These are phyloP conservation scores for Bradypus variegatus DNA, from an alignment of 2,797 vertebrate species.

Conservation along the genomic window DNA sequence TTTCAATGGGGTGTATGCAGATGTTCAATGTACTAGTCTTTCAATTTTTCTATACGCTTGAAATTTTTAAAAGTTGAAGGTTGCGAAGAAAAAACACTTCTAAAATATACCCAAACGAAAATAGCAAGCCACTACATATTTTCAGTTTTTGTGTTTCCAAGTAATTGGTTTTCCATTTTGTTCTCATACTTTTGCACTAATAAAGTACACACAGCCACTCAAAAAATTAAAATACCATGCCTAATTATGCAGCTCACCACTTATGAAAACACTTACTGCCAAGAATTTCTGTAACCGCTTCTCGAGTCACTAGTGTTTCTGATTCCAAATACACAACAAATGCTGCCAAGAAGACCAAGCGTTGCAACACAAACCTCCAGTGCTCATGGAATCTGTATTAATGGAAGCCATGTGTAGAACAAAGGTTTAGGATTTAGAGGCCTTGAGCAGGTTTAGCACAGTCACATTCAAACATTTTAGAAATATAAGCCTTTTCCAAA, in stretches of 20 bases:
- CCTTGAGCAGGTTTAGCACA: not conserved
- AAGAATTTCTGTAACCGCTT: constrained; percentile 89
- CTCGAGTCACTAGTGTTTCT: constrained; percentile 89
- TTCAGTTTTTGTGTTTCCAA: constrained; percentile 21
- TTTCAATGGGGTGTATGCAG: not conserved
- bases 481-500: not conserved
- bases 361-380: constrained; percentile 96
- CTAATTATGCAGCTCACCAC: not conserved
- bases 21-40: not conserved
- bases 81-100: not conserved
- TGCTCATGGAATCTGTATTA: constrained; percentile 92
- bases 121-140: not conserved
- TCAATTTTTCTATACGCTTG: not conserved
- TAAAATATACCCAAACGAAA: not conserved
- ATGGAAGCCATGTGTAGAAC: not conserved
- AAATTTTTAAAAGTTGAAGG: not conserved
- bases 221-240: not conserved
- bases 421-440: too few species aligned
- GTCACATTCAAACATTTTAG: not conserved
- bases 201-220: not conserved
- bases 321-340: constrained; percentile 94
- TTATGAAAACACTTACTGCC: constrained; percentile 82
- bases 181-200: not conserved
- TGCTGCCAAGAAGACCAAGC: constrained; percentile 88
- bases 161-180: not conserved